Percentiles rank a stretch among this genome's conserved stretches.
These are phyloP conservation scores for Tauraco hartlaubi DNA, from an alignment of 2,797 vertebrate species.

Conservation along the genomic window DNA sequence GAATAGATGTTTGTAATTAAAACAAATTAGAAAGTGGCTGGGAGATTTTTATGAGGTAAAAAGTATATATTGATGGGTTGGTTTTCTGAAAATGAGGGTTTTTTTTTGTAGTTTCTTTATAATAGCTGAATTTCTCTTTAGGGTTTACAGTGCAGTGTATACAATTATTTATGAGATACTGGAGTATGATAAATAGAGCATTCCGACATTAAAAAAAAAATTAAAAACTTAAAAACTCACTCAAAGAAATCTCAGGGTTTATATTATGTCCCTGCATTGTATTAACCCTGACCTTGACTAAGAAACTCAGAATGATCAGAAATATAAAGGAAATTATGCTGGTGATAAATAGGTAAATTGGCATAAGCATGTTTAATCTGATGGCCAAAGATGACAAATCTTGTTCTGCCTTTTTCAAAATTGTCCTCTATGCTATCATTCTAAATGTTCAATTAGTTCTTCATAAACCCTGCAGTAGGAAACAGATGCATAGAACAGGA, in stretches of 20 bases:
- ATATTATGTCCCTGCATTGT: constrained; percentile 31
- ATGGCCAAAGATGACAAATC: not conserved
- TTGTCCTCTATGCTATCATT: not conserved
- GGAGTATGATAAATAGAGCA: constrained; percentile 55
- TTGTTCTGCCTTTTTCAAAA: not conserved
- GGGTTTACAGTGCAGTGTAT: constrained; percentile 59
- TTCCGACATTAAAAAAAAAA: constrained; percentile 16
- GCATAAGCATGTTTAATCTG: not conserved
- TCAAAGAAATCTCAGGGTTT: constrained; percentile 31
- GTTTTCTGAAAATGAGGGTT: not conserved
- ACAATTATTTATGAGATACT: constrained; percentile 74
- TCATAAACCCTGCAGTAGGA: not conserved
- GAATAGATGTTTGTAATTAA: constrained; percentile 66
- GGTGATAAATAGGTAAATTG: not conserved
- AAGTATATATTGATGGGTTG: constrained; percentile 6
- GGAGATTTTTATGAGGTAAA: constrained; percentile 41
- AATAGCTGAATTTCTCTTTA: constrained; percentile 68
- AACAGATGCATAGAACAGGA: not conserved
- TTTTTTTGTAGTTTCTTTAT: constrained; percentile 67
- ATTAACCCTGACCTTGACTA: constrained; percentile 37
- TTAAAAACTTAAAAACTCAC: not conserved
- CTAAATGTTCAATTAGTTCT: not conserved
- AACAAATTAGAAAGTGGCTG: constrained; percentile 61
- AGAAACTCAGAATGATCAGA: not conserved
- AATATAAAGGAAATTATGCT: not conserved